Base-by-base conservation (phyloP, 2,797 vertebrate genomes). In the Cossypha polioptera region DNA sequence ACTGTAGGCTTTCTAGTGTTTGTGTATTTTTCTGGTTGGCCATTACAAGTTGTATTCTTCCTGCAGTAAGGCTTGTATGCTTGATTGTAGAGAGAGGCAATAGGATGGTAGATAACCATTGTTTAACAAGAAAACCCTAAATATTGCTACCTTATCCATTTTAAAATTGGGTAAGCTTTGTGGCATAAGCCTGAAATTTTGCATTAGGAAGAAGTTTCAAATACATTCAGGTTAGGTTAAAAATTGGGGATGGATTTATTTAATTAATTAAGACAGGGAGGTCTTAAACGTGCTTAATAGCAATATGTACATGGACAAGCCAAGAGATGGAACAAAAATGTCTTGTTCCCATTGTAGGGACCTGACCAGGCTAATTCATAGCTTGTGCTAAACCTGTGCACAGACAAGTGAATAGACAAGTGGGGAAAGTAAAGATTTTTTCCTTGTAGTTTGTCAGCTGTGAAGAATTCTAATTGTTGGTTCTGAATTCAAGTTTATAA, bases 121-220 rank as follows among this genome's bases (percentile, higher is more conserved):
- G 69, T 88, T 82, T 54, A 82, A 90, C 91, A 91, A 95, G 81
- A 95, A 96, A 97, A 97, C 96, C 88, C 95, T 94, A 97, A 96
- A 96, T 97, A 92, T 94, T 97, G 92, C 76, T 89, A 72, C 95
- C 91, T 92, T 93, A 26, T 84, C 84, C 88, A 9, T 25, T 57
- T 33, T 11, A 57, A 79, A 90, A 83, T 65, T 29, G 17, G 87
- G 63, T 51, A 19, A 55, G 18, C 50, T 50, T 79, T 35, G 36
- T 10, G 22, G 55, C 24, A 5, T 19, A 77, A 63, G 74, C 50
- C 73, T 62, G 62, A 86, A 86, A 51, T 76, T 85, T 69, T 51
- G 18, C n/a, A 15, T 18, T 76, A 48, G 58, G 36, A 11, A 62
- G 19, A 93, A 36, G 26, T 53, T 38, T 10, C 17, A 36, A 53